A percentile compares a stretch with the other conserved stretches of the same genome.
Evolutionary conservation across 2,888 invertebrate genomes (phyloP).

Genomic region (Gryllus longicercus): DNA sequence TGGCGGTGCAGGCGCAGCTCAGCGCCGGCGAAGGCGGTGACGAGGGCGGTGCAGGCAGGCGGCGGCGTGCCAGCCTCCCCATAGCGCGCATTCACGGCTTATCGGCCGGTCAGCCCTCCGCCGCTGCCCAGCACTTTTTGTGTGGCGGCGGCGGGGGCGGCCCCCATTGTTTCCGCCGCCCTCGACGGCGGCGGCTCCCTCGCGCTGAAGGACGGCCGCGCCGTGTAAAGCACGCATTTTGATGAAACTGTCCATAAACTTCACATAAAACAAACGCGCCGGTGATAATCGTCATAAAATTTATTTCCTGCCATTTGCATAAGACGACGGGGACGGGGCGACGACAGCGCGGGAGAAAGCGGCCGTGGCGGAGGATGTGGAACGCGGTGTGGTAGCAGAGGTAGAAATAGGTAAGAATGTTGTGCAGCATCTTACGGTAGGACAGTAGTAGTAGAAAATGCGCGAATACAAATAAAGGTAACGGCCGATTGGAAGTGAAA

Average conservation of each 20-base stretch:
- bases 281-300: not conserved
- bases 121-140: conserved; percentile 1
- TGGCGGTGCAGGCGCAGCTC: too few species aligned
- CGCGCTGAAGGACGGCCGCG: not conserved
- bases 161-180: not conserved
- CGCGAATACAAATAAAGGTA: too few species aligned
- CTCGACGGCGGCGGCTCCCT: not conserved
- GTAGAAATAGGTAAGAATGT: too few species aligned
- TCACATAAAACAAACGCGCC: conserved; percentile 17
- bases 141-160: not conserved
- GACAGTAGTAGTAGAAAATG: too few species aligned
- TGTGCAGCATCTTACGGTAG: too few species aligned
- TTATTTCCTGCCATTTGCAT: conserved; percentile 8
- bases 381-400: too few species aligned
- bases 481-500: too few species aligned
- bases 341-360: not conserved
- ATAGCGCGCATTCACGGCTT: conserved; percentile 10
- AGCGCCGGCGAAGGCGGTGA: not conserved
- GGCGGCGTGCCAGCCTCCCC: not conserved
- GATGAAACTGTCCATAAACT: conserved; percentile 10
- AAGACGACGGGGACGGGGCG: not conserved
- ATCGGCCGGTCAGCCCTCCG: not conserved
- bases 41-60: not conserved
- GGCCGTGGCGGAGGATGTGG: not conserved
- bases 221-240: not conserved